Conservation (phyloP, 2,888 invertebrate species). For the Biston stratarius region DNA sequence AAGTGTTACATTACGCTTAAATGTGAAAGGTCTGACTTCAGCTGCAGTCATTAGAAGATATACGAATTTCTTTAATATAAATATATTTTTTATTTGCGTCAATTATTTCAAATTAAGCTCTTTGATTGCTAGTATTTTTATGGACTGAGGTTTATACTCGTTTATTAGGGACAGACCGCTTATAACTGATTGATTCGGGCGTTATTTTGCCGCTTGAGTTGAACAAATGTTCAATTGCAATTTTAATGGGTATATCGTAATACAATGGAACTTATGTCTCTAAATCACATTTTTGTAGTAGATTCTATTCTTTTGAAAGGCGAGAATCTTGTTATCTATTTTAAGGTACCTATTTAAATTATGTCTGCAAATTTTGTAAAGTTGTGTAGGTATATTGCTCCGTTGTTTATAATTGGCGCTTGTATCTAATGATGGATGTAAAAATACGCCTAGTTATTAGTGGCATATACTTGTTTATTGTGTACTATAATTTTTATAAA, state of each 20-base stretch:
- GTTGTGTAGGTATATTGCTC: constrained; percentile 9
- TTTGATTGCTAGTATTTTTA: too few species aligned
- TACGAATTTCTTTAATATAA: not conserved
- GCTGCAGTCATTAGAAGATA: not conserved
- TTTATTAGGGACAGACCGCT: too few species aligned
- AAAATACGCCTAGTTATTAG: not conserved
- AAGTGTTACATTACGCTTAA: constrained; percentile 8
- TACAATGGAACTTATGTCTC: not conserved
- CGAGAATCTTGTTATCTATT: not conserved
- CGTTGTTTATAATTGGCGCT: constrained; percentile 8
- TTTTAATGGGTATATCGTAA: too few species aligned
- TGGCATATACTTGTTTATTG: constrained; percentile 9
- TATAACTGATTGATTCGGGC: too few species aligned
- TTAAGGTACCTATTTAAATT: not conserved
- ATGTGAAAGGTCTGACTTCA: constrained; percentile 1
- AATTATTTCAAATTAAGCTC: not conserved
- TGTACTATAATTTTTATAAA: constrained; percentile 14
- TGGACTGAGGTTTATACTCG: too few species aligned
- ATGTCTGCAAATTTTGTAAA: not conserved
- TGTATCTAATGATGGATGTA: not conserved
- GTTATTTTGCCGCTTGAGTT: too few species aligned
- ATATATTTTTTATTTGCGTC: not conserved
- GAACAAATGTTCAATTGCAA: too few species aligned
- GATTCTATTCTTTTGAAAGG: not conserved
- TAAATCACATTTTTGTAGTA: not conserved